Percentiles rank a stretch among this genome's conserved stretches.
These are phyloP conservation scores for Thecophora atra DNA, from an alignment of 2,888 invertebrate species.

Conservation along the genomic window DNA sequence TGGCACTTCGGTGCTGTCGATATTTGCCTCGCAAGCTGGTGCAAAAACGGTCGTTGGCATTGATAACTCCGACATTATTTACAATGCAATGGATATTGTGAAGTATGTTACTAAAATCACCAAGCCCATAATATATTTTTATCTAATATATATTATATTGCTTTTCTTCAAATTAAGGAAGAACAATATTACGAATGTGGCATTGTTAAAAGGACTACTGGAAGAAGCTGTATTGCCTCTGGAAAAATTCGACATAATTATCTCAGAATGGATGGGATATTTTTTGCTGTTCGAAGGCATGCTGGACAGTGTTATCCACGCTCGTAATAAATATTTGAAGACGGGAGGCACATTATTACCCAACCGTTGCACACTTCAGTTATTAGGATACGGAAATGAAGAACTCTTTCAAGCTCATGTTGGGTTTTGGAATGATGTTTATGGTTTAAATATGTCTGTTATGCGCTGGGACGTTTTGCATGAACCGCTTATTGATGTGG, in stretches of 20 bases:
- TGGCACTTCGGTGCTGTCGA: constrained; percentile 96
- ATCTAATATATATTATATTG: not conserved
- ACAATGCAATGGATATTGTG: constrained; percentile 94
- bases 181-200: constrained; percentile 71
- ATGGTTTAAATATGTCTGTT: constrained; percentile 92
- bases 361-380: constrained; percentile 82
- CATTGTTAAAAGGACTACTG: constrained; percentile 83
- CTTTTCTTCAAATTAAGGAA: constrained; percentile 50
- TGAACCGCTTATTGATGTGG: constrained; percentile 78
- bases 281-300: constrained; percentile 96
- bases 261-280: constrained; percentile 99
- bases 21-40: constrained; percentile 97
- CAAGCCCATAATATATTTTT: not conserved
- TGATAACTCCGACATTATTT: constrained; percentile 95
- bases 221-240: constrained; percentile 81
- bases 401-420: constrained; percentile 78
- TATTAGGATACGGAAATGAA: constrained; percentile 82
- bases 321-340: constrained; percentile 82
- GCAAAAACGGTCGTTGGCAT: constrained; percentile 90
- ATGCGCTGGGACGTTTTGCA: constrained; percentile 85
- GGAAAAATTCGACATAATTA: constrained; percentile 87
- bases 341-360: constrained; percentile 82
- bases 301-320: constrained; percentile 92
- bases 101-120: constrained; percentile 68
- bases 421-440: constrained; percentile 91